Base-by-base conservation (phyloP, 2,113 vertebrate genomes). In the Paradoxurus hermaphroditus region DNA sequence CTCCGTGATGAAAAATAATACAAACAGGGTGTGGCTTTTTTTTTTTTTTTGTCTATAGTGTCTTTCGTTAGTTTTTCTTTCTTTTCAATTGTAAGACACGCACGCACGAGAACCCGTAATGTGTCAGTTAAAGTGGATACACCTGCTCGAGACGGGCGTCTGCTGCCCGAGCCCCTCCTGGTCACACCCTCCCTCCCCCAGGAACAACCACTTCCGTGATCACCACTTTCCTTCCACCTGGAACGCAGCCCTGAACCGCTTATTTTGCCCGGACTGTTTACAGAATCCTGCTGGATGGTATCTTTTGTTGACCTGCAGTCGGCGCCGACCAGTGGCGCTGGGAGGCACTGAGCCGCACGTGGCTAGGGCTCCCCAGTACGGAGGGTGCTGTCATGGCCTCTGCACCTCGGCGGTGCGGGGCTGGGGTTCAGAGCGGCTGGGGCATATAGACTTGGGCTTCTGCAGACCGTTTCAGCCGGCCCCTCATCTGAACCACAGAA, bases 371-470 rank as follows among this genome's bases (percentile, higher is more conserved):
- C 63, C 5, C 1, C 9, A 9, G 44, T 5, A n/a, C 1, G 10
- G 44, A 44, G 41, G 21, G 44, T 10, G 41, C 59, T 4, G 0
- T 41, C 44, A n/a, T 62, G 31, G 49, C 46, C 34, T 46, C 68
- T 84, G n/a, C n/a, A n/a, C n/a, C n/a, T n/a, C n/a, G n/a, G n/a
- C 44, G 19, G 29, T 44, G 62, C 27, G 67, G 27, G n/a, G 5
- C 27, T 41, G 68, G 70, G 36, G 10, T 14, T 84, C 34, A 16
- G 53, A 72, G 62, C 12, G 65, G 34, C 21, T 12, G 21, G 39
- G 11, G 21, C 27, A 62, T 0, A 7, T 41, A 34, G 7, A 29
- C 1, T 0, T 5, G 6, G 21, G 36, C 13, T 75, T 41, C 39
- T 44, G 63, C 73, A 29, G 49, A 34, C 13, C 36, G 59, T 65